Evolutionary conservation across 2,888 invertebrate species (phyloP).

Genomic region (Hemaris fuciformis): DNA sequence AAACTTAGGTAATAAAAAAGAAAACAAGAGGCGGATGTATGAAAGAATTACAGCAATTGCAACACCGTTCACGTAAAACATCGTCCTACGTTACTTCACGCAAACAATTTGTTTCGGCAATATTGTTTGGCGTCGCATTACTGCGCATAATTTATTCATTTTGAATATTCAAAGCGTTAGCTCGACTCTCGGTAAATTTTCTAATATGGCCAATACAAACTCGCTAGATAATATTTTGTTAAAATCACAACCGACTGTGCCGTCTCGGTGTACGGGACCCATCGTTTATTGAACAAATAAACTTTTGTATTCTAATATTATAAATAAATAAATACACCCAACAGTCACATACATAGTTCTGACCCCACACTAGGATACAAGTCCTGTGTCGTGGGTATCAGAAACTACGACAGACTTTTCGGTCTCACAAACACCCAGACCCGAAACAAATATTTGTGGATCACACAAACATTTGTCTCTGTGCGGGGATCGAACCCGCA

Average conservation of each 20-base stretch:
- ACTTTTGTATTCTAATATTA: not conserved
- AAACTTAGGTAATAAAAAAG: no score
- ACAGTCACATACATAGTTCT: no score
- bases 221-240: slow-evolving; percentile 68
- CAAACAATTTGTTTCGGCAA: slow-evolving; percentile 55
- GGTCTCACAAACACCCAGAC: no score
- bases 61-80: not conserved
- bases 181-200: slow-evolving; percentile 74
- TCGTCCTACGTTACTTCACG: slow-evolving; percentile 14
- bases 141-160: slow-evolving; percentile 70
- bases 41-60: not conserved
- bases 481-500: no score
- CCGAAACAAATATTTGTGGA: no score
- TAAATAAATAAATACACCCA: no score
- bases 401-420: no score
- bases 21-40: no score
- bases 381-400: no score
- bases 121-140: slow-evolving; percentile 47
- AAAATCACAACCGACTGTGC: slow-evolving; percentile 60
- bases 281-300: slow-evolving; percentile 18
- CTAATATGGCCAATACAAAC: slow-evolving; percentile 68
- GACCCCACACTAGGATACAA: no score
- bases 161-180: slow-evolving; percentile 76
- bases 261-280: slow-evolving; percentile 43
- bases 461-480: no score